Base-by-base conservation (phyloP, 2,888 invertebrate species). In the Drosophila borborema region DNA sequence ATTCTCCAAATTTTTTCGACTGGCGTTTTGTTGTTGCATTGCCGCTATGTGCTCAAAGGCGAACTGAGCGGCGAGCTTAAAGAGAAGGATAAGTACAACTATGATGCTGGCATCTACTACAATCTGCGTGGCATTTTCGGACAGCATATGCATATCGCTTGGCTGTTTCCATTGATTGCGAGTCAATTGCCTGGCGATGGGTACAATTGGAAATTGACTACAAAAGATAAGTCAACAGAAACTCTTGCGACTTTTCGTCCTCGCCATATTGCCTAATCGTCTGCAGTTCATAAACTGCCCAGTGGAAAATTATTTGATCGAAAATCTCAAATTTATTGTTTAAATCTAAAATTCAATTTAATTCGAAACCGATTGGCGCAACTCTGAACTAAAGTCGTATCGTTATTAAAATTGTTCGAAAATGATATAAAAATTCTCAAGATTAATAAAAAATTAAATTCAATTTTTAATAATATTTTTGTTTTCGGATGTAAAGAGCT, bases 131-230 rank as follows among this genome's bases (percentile, higher is more conserved):
- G 18, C 8, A 43, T 41, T 2, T 56, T 56, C 18, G 55, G 55
- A 14, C 55, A 56, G 18, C 55, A 56, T 2, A 56, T 56, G 55
- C 41, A 56, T 28, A 8, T 56, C n/a, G 55, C 55, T 16, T 56
- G 55, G 55, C 41, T 56, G 1, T 56, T 41, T 14, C 55, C 55
- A 4, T 2, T 56, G 31, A 7, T 56, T 18, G n/a, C 6, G 0
- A 56, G 55, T 12, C 41, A 41, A 31, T 8, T 56, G 28, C 41
- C 55, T 9, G 55, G 40, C 8, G 55, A 56, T 18, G 55, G 55
- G 18, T 56, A 56, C 41, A 18, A 40, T 8, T 56, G 55, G 55
- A 41, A 54, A 2, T 9, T 54, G 23, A 54, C 8, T 1, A 54
- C 51, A 2, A 51, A 36, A 6, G 23, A 54, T 9, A 36, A 51